A percentile compares a stretch with the other conserved stretches of the same genome.
These are phyloP conservation scores for Agriopis aurantiaria DNA, from an alignment of 2,888 invertebrate genomes.

Conservation along the genomic window DNA sequence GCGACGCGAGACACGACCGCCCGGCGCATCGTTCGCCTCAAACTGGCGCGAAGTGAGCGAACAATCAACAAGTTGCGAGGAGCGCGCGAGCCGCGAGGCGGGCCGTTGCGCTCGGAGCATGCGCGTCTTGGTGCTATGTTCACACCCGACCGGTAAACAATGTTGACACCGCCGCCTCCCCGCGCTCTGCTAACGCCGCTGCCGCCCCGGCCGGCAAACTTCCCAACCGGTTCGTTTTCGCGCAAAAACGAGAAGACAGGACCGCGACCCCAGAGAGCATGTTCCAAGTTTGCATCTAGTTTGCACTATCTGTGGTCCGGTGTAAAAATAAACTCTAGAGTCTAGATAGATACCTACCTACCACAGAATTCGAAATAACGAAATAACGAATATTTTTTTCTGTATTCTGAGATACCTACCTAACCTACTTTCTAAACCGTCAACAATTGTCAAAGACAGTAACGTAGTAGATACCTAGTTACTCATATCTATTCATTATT, in stretches of 20 bases:
- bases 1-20: conserved; percentile 72
- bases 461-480: too few species aligned
- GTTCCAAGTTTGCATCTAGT: conserved; percentile 57
- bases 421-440: conserved; percentile 24
- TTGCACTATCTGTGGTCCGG: conserved; percentile 31
- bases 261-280: conserved; percentile 57
- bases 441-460: too few species aligned
- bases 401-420: too few species aligned
- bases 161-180: conserved; percentile 60
- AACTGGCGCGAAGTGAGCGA: conserved; percentile 82
- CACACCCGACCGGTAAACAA: conserved; percentile 70
- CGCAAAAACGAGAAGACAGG: conserved; percentile 77
- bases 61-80: conserved; percentile 83
- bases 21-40: conserved; percentile 80
- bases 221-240: conserved; percentile 78
- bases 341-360: too few species aligned
- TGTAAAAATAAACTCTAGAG: conserved; percentile 55
- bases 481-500: neutral
- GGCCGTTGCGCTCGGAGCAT: conserved; percentile 74
- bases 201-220: conserved; percentile 55
- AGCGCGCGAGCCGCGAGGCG: conserved; percentile 66
- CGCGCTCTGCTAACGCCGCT: conserved; percentile 40
- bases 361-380: too few species aligned
- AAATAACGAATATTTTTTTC: too few species aligned
- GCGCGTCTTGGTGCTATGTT: conserved; percentile 77